Evolutionary conservation across 2,113 vertebrate genomes (phyloP), one percentile per base, ranked within the genome.

Genomic region (Nanorana parkeri): DNA sequence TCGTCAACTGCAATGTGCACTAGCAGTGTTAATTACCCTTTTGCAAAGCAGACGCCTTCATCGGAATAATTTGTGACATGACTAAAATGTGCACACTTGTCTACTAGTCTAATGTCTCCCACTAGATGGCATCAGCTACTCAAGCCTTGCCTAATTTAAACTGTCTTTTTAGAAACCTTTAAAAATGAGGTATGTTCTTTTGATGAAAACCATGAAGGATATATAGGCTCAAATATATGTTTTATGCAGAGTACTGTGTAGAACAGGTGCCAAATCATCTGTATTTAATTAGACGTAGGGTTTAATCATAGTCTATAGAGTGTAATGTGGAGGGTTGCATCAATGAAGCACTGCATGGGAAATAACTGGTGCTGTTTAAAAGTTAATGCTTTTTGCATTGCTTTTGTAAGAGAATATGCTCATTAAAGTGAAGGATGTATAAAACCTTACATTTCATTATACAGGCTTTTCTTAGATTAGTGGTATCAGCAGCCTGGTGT

Each of bases 111-210:
- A 47, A 15, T 2, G 11, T 11, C 41, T 47, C 8, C 71, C 71
- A 74, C 71, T n/a, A 74, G 71, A 60, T 74, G 71, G 71, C 71
- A 74, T 55, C 28, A 36, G 19, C 16, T 4, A 0, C 28, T 21
- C 52, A 56, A 21, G 26, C 56, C n/a, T n/a, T n/a, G n/a, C n/a
- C 26, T 32, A 60, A n/a, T 28, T 36, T 47, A 10, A 6, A 10
- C 19, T 71, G 6, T 26, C 17, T 47, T 26, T 36, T 36, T 36
- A 1, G 5, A 36, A 36, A 36, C 32, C 2, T 36, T 36, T 36
- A 36, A 36, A 36, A 26, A 71, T 3, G 7, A 19, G 24, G 3
- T 28, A 26, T 54, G 19, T 71, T 47, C 8, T 28, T 24, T 23
- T 54, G 19, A 71, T 20, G 4, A 17, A 19, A 71, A 20, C 24